phyloP scores from a whole-genome alignment of 2,113 vertebrate species.

The Diglossa brunneiventris region DNA sequence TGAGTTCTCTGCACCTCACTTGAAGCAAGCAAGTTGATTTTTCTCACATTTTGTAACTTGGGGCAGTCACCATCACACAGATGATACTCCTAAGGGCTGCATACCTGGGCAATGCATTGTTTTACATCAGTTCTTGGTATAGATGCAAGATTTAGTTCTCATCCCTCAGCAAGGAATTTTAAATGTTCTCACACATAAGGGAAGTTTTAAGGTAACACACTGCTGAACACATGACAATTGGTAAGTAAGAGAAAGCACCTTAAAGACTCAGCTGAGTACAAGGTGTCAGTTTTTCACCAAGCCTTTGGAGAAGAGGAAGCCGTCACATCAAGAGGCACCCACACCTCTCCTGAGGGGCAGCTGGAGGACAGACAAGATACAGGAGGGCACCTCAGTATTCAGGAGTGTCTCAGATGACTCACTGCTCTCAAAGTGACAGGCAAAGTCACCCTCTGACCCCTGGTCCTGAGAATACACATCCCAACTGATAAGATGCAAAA shows the following conservation, averaged over 20 bases:
- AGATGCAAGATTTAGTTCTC: neutral
- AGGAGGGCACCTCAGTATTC: fast-evolving
- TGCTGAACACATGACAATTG: neutral
- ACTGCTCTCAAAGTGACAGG: neutral
- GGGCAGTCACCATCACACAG: neutral
- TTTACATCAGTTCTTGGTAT: neutral
- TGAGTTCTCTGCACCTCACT: neutral
- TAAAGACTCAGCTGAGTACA: neutral
- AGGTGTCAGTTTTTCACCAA: neutral
- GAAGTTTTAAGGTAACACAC: neutral
- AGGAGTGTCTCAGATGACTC: neutral
- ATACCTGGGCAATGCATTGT: neutral
- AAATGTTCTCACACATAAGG: neutral
- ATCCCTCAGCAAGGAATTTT: neutral
- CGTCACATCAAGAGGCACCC: neutral
- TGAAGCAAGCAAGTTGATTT: neutral
- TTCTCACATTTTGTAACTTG: neutral
- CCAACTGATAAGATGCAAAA: neutral
- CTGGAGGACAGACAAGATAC: neutral
- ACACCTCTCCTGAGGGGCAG: neutral
- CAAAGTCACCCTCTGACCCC: neutral
- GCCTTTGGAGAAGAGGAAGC: neutral
- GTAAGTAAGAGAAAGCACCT: neutral
- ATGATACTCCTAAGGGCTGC: neutral
- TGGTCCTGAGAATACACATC: neutral